phyloP scores from a whole-genome alignment of 2,797 vertebrate genomes.

The Enteromius thamalakanensis region DNA sequence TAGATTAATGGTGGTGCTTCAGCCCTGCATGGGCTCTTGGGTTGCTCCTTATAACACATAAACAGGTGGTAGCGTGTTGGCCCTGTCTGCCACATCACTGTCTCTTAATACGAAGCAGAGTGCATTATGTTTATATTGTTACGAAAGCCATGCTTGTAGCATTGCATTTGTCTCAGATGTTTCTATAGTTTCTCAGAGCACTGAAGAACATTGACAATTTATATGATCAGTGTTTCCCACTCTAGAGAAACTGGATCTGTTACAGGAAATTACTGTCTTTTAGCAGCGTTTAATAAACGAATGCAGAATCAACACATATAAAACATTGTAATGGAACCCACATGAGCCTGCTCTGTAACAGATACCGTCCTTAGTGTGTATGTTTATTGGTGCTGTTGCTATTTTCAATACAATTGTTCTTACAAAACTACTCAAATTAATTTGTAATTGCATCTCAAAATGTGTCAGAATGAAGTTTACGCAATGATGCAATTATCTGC shows the following conservation, averaged over 20 bases:
- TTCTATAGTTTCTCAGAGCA: conserved; percentile 53
- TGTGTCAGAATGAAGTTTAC: background rate
- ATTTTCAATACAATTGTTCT: background rate
- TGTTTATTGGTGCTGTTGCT: conserved; percentile 7
- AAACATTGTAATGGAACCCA: conserved; percentile 54
- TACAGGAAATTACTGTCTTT: conserved; percentile 60
- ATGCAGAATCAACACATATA: conserved; percentile 50
- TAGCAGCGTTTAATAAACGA: conserved; percentile 57
- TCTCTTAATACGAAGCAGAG: conserved; percentile 2
- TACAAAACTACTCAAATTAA: background rate
- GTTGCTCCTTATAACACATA: conserved; percentile 62
- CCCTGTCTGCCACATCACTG: conserved; percentile 24
- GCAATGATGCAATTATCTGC: background rate
- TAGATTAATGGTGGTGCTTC: conserved; percentile 77
- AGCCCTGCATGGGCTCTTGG: conserved; percentile 63
- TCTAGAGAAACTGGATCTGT: conserved; percentile 58
- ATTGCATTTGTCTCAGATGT: conserved; percentile 31
- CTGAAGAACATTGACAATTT: conserved; percentile 57
- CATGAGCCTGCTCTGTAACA: conserved; percentile 38
- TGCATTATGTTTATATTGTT: conserved; percentile 3
- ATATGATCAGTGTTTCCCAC: conserved; percentile 58
- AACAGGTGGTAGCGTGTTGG: conserved; percentile 49
- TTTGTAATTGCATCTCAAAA: background rate
- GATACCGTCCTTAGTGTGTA: background rate
- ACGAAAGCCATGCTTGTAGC: background rate